A percentile compares a stretch with the other conserved stretches of the same genome.
Conservation (phyloP, 2,113 vertebrate genomes). For the Dolichotis patagonum region DNA sequence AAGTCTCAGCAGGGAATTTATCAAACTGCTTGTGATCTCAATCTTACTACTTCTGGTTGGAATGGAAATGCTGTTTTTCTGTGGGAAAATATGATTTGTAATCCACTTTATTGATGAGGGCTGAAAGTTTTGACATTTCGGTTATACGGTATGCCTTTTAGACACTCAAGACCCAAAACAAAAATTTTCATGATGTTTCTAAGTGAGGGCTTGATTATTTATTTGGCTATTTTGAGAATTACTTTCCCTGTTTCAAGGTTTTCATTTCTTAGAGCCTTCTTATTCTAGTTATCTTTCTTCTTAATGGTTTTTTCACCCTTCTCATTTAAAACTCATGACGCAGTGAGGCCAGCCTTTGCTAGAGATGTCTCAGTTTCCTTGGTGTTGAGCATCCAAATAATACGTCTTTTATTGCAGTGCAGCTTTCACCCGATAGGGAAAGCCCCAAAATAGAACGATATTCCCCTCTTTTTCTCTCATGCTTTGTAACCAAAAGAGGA, state of each 20-base stretch:
- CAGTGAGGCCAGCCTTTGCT: not conserved
- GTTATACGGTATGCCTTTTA: not conserved
- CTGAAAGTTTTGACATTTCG: not conserved
- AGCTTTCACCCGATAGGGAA: not conserved
- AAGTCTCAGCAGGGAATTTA: conserved; percentile 14
- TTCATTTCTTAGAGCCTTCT: accelerated
- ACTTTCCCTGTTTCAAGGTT: not conserved
- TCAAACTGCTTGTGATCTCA: not conserved
- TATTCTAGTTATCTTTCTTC: not conserved
- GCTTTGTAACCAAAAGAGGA: not conserved
- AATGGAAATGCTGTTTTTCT: conserved; percentile 7
- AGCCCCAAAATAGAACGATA: accelerated
- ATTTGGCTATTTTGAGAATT: not conserved
- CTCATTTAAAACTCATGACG: not conserved
- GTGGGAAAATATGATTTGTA: conserved; percentile 7
- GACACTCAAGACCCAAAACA: not conserved
- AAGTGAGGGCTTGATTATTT: not conserved
- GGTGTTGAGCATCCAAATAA: accelerated
- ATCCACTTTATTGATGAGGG: not conserved
- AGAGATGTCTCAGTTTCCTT: not conserved
- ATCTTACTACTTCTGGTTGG: not conserved
- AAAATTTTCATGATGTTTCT: not conserved
- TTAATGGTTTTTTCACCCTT: not conserved
- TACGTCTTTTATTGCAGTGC: accelerated
- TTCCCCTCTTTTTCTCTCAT: not conserved